Evolutionary conservation across 1,140 invertebrate genomes (phyloP).

Genomic region (Anagrus nilaparvatae): DNA sequence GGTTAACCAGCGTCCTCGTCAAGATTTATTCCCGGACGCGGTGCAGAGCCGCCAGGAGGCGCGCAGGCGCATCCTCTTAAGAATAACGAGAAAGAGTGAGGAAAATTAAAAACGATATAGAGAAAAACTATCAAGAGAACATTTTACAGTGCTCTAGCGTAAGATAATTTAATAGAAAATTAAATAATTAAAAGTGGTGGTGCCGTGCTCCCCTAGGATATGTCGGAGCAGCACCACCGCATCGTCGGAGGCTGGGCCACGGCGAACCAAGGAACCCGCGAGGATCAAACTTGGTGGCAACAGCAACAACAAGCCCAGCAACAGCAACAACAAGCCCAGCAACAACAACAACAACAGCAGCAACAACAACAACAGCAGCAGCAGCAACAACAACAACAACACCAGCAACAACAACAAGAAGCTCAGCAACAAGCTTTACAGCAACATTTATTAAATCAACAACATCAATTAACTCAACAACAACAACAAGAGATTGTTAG

Average conservation of each 20-base stretch:
- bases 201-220: conserved; percentile 16
- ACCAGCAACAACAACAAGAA: conserved; percentile 43
- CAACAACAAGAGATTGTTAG: conserved; percentile 41
- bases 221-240: conserved; percentile 42
- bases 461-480: conserved; percentile 32
- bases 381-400: conserved; percentile 41
- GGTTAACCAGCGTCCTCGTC: too few relatives aligned
- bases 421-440: conserved; percentile 37
- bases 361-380: conserved; percentile 38
- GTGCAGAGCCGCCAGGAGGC: too few relatives aligned
- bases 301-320: conserved; percentile 38
- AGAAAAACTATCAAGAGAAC: too few relatives aligned
- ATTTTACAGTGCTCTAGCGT: too few relatives aligned
- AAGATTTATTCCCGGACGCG: too few relatives aligned
- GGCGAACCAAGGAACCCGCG: conserved; percentile 41
- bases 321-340: conserved; percentile 29
- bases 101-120: too few relatives aligned
- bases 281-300: conserved; percentile 27
- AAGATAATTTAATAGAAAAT: not conserved
- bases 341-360: conserved; percentile 37
- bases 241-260: conserved; percentile 42
- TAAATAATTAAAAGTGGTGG: conserved; percentile 18
- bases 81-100: too few relatives aligned
- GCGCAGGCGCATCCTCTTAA: too few relatives aligned
- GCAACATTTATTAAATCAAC: conserved; percentile 27